Base-by-base conservation (phyloP, 1,140 invertebrate genomes). In the Palaemon carinicauda region DNA sequence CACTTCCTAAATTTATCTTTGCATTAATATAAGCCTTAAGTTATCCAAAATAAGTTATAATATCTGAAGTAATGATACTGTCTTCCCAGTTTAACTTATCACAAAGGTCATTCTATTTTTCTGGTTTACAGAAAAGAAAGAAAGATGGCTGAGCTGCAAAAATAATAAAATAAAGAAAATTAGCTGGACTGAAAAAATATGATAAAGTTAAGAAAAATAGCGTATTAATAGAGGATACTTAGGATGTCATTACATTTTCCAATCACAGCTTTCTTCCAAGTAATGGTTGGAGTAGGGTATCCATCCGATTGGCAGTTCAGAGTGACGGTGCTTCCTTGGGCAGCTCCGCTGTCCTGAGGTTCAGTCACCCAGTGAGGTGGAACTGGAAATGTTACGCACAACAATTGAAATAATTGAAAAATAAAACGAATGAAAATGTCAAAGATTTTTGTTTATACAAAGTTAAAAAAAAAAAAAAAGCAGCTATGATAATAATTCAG, bases 331-430 rank as follows among this genome's bases (percentile, higher is more conserved):
- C 96, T 96, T 78, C 96, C 96, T 92, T 98, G 96, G 89, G 97
- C 96, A 92, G 98, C 98, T 91, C 96, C 96, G 92, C 97, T 97
- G 91, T 98, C 96, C 90, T 96, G 96, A n/a, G 98, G 98, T 92
- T 98, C 97, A 90, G 97, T 93, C 91, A 98, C 97, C 97, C 98
- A 99, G 91, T 96, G 95, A 87, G 98, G 97, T 88, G 97, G 97
- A 90, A 99, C 97, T 98, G 93, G 90, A 89, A 60, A 24, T 3
- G 21, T 1, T 1, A 4, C 7, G 1, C 12, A 41, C 7, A 0
- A 12, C 41, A 41, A 41, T 41, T 1, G 41, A 41, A 41, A 41
- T 41, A 5, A 9, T 5, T 41, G 12, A 12, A 41, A 7, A 5
- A 41, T 41, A 41, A 41, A 41, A 41, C 41, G 41, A 41, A 12